These are phyloP conservation scores for Pollenia amentaria DNA, from an alignment of 2,888 invertebrate species.

Conservation along the genomic window DNA sequence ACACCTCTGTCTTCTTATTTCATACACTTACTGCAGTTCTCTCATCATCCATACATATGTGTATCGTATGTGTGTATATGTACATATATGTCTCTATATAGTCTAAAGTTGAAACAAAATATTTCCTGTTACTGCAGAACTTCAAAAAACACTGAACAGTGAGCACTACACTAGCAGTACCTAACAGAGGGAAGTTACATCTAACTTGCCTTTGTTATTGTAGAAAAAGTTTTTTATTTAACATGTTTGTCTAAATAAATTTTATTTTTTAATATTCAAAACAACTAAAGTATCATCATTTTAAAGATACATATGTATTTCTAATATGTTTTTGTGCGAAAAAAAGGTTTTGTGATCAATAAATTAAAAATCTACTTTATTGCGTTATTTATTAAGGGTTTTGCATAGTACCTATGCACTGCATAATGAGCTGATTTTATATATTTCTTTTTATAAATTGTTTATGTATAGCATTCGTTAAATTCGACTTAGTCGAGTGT, in stretches of 20 bases:
- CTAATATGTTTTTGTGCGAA: no score
- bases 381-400: no score
- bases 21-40: neutral
- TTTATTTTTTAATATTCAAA: no score
- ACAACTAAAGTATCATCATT: no score
- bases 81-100: neutral
- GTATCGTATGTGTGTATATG: neutral
- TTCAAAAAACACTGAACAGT: no score
- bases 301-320: no score
- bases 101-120: neutral
- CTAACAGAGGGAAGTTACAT: no score
- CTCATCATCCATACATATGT: neutral
- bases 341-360: no score
- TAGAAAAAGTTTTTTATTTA: no score
- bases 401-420: neutral
- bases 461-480: neutral
- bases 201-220: no score
- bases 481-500: neutral
- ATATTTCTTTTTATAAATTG: neutral
- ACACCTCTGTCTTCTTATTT: conserved; percentile 11
- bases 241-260: no score
- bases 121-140: conserved; percentile 14
- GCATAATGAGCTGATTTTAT: neutral
- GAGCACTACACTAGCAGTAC: neutral
- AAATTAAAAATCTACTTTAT: no score